Evolutionary conservation across 1,140 invertebrate genomes (phyloP).

Genomic region (Orchesella cincta): DNA sequence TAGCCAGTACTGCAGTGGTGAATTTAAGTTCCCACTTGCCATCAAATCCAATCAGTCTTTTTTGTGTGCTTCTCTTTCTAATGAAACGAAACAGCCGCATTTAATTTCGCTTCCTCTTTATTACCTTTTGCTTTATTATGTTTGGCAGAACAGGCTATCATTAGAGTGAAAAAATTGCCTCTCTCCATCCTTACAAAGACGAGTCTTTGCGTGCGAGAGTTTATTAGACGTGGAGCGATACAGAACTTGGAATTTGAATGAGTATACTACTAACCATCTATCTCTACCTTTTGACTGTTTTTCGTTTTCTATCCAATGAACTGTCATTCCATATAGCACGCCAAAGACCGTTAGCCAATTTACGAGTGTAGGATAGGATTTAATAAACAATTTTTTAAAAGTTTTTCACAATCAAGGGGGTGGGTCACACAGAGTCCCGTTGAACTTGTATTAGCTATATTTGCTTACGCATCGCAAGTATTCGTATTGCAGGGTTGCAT

Average conservation of each 20-base stretch:
- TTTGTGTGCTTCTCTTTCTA: not conserved
- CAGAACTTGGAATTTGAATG: not conserved
- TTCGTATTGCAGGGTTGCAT: not conserved
- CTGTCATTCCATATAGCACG: too few relatives aligned
- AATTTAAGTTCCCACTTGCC: too few relatives aligned
- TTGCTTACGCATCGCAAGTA: not conserved
- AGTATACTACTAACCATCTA: not conserved
- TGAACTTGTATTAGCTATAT: too few relatives aligned
- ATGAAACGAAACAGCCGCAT: slow-evolving; percentile 9
- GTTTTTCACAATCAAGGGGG: not conserved
- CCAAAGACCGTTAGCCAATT: slow-evolving; percentile 10
- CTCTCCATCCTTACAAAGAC: not conserved
- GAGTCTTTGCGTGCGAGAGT: not conserved
- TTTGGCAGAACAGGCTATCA: not conserved
- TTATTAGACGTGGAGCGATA: not conserved
- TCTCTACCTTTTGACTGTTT: not conserved
- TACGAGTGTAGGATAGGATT: not conserved
- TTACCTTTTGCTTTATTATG: not conserved
- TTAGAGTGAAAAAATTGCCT: not conserved
- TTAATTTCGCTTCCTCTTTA: slow-evolving; percentile 6
- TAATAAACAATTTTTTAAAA: slow-evolving; percentile 10
- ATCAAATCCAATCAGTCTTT: slow-evolving; percentile 12
- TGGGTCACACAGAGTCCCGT: not conserved
- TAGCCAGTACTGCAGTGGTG: too few relatives aligned
- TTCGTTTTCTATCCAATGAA: too few relatives aligned